phyloP scores from a whole-genome alignment of 2,797 vertebrate species.

The Diplodus sargus region DNA sequence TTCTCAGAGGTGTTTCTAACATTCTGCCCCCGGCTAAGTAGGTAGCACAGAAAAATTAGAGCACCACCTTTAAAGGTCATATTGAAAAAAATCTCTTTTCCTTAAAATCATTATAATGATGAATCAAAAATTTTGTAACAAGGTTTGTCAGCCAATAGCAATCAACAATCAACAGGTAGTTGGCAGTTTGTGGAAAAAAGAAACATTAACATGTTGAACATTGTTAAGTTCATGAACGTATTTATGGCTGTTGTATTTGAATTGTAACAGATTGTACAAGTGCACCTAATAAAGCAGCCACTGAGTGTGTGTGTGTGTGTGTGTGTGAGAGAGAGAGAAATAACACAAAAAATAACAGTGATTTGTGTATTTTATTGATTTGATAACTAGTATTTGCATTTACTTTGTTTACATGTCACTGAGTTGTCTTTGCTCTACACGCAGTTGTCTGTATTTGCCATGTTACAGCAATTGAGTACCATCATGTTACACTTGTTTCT shows the following conservation, averaged over 20 bases:
- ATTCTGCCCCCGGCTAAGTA: background rate
- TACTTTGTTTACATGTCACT: conserved; percentile 4
- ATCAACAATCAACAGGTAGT: no score
- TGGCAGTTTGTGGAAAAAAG: no score
- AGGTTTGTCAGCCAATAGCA: no score
- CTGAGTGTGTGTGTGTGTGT: conserved; percentile 1
- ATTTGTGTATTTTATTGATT: conserved; percentile 33
- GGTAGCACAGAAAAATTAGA: background rate
- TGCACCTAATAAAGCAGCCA: background rate
- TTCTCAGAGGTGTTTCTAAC: background rate
- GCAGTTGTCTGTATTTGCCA: background rate
- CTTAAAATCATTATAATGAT: no score
- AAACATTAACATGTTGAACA: no score
- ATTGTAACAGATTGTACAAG: background rate
- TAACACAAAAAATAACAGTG: background rate
- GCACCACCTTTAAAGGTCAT: no score
- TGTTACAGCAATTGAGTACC: background rate
- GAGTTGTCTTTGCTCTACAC: background rate
- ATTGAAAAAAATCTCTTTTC: no score
- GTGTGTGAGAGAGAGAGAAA: background rate
- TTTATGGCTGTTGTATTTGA: background rate
- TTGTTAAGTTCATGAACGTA: background rate
- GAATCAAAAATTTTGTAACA: no score
- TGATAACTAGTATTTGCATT: background rate
- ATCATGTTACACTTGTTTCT: conserved; percentile 20